A percentile compares a stretch with the other conserved stretches of the same genome.
These are phyloP conservation scores for Helicoverpa armigera DNA, from an alignment of 1,140 invertebrate genomes.

Conservation along the genomic window DNA sequence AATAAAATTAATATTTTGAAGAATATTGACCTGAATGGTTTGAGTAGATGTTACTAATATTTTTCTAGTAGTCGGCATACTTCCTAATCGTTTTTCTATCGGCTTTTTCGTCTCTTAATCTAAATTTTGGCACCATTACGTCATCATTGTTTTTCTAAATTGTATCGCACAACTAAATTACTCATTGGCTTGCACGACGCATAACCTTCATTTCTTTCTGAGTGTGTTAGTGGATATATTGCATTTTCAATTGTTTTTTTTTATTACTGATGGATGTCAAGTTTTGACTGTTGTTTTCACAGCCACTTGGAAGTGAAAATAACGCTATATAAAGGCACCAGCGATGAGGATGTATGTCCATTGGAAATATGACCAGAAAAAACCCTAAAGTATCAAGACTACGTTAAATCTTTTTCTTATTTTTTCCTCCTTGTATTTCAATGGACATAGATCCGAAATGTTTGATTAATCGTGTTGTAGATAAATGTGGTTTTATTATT, in stretches of 20 bases:
- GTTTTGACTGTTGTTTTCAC: no score
- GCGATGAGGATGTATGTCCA: background rate
- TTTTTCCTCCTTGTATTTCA: background rate
- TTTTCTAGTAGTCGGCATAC: constrained; percentile 36
- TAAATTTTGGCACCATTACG: constrained; percentile 2
- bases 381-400: background rate
- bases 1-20: constrained; percentile 46
- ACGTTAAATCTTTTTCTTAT: background rate
- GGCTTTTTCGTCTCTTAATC: constrained; percentile 11
- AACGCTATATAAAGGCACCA: no score
- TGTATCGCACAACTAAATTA: constrained; percentile 19
- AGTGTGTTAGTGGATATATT: background rate
- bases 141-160: constrained; percentile 30
- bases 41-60: constrained; percentile 41
- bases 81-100: constrained; percentile 38
- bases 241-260: constrained; percentile 21
- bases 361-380: background rate
- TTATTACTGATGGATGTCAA: no score
- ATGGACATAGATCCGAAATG: background rate
- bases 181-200: constrained; percentile 15
- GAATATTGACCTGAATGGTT: constrained; percentile 34
- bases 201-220: background rate
- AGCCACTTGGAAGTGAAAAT: no score
- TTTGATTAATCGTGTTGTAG: constrained; percentile 7
- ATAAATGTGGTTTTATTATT: constrained; percentile 8